These are phyloP conservation scores for Pelecanus crispus DNA, from an alignment of 2,113 vertebrate species.

Conservation along the genomic window DNA sequence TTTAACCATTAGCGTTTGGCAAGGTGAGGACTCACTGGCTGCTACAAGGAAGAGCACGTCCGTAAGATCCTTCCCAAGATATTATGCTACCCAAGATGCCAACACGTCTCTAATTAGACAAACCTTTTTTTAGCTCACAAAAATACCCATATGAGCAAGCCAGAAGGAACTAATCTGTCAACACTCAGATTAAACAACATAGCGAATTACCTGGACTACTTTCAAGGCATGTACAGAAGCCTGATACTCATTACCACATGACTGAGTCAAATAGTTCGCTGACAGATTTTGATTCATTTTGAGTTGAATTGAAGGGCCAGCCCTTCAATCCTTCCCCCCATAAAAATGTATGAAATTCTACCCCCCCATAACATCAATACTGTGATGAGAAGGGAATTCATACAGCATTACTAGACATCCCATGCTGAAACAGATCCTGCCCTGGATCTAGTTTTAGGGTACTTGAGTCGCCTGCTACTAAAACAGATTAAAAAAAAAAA, in stretches of 20 bases:
- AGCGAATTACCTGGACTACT: background rate
- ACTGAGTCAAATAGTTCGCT: background rate
- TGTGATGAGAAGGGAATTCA: background rate
- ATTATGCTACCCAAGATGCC: background rate
- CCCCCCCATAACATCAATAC: background rate
- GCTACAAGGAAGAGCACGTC: background rate
- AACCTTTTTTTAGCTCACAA: background rate
- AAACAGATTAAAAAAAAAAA: background rate
- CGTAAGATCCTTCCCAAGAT: background rate
- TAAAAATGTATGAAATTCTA: background rate
- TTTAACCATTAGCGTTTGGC: background rate
- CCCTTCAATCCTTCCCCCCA: background rate
- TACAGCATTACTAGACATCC: background rate
- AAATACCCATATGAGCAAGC: background rate
- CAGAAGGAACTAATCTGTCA: slow-evolving; percentile 17
- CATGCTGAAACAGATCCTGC: background rate
- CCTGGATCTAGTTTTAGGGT: background rate
- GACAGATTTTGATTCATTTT: background rate
- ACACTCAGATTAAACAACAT: background rate
- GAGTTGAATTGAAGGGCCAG: background rate
- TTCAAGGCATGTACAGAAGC: background rate
- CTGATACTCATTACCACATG: background rate
- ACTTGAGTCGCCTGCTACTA: background rate
- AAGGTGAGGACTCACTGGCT: background rate
- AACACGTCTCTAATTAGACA: background rate